These are phyloP conservation scores for Psephotus haematonotus DNA, from an alignment of 2,113 vertebrate species.

Conservation along the genomic window DNA sequence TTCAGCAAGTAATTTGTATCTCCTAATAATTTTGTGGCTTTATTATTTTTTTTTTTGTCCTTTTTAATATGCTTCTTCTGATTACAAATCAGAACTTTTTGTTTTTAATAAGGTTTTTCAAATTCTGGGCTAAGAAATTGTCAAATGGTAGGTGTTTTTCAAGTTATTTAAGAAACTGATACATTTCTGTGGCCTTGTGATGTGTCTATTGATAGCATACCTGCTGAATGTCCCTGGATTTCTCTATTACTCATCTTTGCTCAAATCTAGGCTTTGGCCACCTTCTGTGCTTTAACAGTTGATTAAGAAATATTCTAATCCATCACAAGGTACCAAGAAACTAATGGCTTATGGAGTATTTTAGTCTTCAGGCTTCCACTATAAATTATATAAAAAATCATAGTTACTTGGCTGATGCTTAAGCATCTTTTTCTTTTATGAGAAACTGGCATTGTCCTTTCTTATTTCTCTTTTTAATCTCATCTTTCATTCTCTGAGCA, in stretches of 20 bases:
- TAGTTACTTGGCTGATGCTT: conserved; percentile 57
- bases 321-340: conserved; percentile 48
- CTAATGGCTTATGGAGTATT: conserved; percentile 64
- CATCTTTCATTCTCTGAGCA: conserved; percentile 37
- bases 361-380: conserved; percentile 63
- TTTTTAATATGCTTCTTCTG: neutral
- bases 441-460: neutral
- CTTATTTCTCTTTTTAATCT: conserved; percentile 38
- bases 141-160: neutral
- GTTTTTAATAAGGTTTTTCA: neutral
- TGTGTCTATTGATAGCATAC: neutral
- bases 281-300: conserved; percentile 59
- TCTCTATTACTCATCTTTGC: conserved; percentile 13
- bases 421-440: conserved; percentile 32
- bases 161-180: neutral
- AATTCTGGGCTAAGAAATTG: neutral
- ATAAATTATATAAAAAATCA: conserved; percentile 56
- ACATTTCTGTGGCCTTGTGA: neutral
- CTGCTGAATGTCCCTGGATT: conserved; percentile 6
- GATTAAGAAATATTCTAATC: conserved; percentile 73
- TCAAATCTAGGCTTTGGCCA: conserved; percentile 29
- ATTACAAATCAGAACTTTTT: neutral
- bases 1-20: neutral
- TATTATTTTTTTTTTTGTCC: neutral
- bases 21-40: neutral